Conservation (phyloP, 2,113 vertebrate species). For the Aspidoscelis tigris region DNA sequence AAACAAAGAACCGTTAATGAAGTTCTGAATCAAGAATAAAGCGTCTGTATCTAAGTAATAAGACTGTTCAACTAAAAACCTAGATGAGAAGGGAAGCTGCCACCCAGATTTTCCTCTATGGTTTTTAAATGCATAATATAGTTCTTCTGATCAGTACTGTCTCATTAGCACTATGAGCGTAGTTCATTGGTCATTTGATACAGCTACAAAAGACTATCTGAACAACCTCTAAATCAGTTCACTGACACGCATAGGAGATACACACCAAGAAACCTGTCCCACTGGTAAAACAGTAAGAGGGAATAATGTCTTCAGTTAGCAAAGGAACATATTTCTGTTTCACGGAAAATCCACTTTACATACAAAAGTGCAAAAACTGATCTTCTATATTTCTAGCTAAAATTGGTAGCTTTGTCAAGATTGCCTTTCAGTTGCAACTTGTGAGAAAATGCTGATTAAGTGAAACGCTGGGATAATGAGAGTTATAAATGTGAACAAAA, state of each 20-base stretch:
- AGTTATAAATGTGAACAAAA: slow-evolving; percentile 13
- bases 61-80: slow-evolving; percentile 60
- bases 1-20: slow-evolving; percentile 66
- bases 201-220: slow-evolving; percentile 67
- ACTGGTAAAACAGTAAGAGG: slow-evolving; percentile 41
- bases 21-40: slow-evolving; percentile 61
- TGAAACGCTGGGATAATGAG: not conserved
- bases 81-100: slow-evolving; percentile 63
- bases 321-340: not conserved
- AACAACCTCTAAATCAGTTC: slow-evolving; percentile 64
- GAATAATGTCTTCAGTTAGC: slow-evolving; percentile 16
- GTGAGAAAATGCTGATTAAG: slow-evolving; percentile 3
- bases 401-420: slow-evolving; percentile 1
- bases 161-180: slow-evolving; percentile 66
- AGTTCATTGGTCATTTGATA: slow-evolving; percentile 67
- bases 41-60: slow-evolving; percentile 57
- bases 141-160: slow-evolving; percentile 65
- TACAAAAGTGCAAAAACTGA: not conserved
- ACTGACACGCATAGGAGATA: slow-evolving; percentile 65
- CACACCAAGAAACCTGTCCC: slow-evolving; percentile 48
- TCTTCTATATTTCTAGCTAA: not conserved
- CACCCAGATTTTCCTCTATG: slow-evolving; percentile 55
- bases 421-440: slow-evolving; percentile 1
- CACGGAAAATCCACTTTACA: not conserved
- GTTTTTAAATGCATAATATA: slow-evolving; percentile 68